phyloP scores from a whole-genome alignment of 2,113 vertebrate species.

The Anolis sagrei region DNA sequence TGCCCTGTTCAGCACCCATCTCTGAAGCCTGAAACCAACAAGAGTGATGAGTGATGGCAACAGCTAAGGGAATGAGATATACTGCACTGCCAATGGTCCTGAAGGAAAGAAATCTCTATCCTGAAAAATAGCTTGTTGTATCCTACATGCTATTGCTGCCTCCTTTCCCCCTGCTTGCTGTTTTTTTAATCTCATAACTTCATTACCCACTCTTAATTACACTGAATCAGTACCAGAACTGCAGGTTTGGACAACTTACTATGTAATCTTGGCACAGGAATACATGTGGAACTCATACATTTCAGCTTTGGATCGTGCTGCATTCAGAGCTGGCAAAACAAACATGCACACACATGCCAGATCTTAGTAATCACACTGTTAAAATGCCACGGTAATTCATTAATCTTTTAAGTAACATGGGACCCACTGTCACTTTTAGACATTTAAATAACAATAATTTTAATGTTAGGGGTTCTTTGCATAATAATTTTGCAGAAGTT shows the following conservation, averaged over 20 bases:
- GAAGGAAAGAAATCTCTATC: neutral
- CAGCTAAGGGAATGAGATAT: neutral
- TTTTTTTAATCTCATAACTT: neutral
- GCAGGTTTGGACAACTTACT: neutral
- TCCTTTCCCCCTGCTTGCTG: neutral
- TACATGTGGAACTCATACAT: neutral
- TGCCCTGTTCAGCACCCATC: constrained; percentile 22
- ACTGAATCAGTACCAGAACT: neutral
- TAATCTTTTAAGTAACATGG: neutral
- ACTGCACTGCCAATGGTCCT: neutral
- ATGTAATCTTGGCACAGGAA: neutral
- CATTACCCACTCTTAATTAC: neutral
- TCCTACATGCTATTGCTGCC: neutral
- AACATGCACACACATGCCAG: neutral
- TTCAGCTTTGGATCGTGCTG: neutral
- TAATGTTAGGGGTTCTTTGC: neutral
- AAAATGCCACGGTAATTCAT: neutral
- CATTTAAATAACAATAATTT: neutral
- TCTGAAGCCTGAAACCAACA: constrained; percentile 37
- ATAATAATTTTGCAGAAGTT: neutral
- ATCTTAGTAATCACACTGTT: neutral
- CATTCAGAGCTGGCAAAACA: neutral
- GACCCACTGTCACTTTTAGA: neutral
- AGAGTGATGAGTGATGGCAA: neutral
- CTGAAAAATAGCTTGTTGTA: neutral